Evolutionary conservation across 1,140 invertebrate species (phyloP), one percentile per base, ranked within the genome.

Genomic region (Aphaenogaster rudis): DNA sequence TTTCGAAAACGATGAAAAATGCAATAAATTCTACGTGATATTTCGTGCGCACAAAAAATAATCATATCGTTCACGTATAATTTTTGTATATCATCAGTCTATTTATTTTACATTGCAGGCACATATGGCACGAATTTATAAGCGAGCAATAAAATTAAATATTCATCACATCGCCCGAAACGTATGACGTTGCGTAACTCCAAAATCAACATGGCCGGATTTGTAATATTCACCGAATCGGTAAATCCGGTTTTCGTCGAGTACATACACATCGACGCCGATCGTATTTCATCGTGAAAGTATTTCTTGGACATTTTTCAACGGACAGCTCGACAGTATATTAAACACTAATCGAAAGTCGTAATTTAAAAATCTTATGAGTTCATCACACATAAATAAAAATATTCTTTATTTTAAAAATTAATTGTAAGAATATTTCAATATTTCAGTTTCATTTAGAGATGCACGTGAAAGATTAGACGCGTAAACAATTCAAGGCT

Each of bases 61-160:
- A 7, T 17, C 15, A 21, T 39, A 11, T 67, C 45, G n/a, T 36
- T 64, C 6, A 66, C n/a, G n/a, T 13, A 69, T 8, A 39, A n/a
- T 69, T 52, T 52, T 39, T 13, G 39, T 69, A 52, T 52, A 39
- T 52, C 33, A 28, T 45, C 21, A 33, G 13, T 28, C n/a, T 36
- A 54, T 80, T 80, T 69, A 69, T 69, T 80, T 69, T 52, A 66
- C 45, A 52, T 66, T 15, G 33, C 48, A 17, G 9, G 28, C 36
- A 42, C 36, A 28, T 69, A 15, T 42, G 36, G 42, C 39, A 17
- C 63, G 36, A 80, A 80, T 80, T 54, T 80, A 80, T n/a, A 52
- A 80, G 61, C 63, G 15, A 13, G 33, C 36, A 67, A 54, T 67
- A 50, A 80, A 80, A 80, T 80, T 80, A 80, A 80, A 69, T 48